These are phyloP conservation scores for Lepetodrilus schrolli DNA, from an alignment of 2,888 invertebrate genomes.

Conservation along the genomic window DNA sequence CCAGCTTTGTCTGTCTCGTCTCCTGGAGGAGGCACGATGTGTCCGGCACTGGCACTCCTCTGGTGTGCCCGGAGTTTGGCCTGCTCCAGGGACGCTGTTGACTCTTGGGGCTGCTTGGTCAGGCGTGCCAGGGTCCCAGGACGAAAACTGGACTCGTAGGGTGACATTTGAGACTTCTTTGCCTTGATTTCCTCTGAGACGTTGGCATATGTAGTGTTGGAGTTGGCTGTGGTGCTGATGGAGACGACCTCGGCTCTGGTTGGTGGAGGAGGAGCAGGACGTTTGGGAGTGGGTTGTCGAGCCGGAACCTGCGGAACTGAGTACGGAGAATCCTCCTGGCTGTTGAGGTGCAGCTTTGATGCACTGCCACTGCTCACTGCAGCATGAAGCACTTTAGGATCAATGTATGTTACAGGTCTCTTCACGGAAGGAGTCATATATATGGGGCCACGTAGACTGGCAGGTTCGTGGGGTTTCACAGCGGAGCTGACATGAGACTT, in stretches of 20 bases:
- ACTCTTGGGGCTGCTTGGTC: conserved; percentile 88
- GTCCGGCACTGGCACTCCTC: conserved; percentile 45
- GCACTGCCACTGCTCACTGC: conserved; percentile 17
- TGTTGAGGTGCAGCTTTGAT: conserved; percentile 1
- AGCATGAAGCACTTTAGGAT: conserved; percentile 19
- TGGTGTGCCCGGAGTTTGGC: conserved; percentile 47
- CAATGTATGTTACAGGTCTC: conserved; percentile 9
- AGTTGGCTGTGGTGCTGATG: conserved; percentile 54
- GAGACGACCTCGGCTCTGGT: conserved; percentile 49
- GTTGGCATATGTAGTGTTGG: conserved; percentile 68
- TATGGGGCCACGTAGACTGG: not conserved
- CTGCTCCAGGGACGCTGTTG: conserved; percentile 42
- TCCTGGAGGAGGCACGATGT: conserved; percentile 32
- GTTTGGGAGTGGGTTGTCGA: conserved; percentile 53
- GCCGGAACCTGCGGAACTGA: conserved; percentile 52
- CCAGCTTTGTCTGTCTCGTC: conserved; percentile 47
- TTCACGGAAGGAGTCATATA: conserved; percentile 7
- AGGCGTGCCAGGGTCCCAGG: conserved; percentile 89
- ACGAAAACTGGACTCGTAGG: conserved; percentile 85
- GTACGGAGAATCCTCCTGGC: conserved; percentile 43
- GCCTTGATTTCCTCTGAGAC: conserved; percentile 55
- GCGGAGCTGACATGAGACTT: conserved; percentile 13
- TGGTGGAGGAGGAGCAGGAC: conserved; percentile 52
- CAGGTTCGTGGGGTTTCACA: not conserved
- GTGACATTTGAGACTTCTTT: conserved; percentile 42